Evolutionary conservation across 2,888 invertebrate species (phyloP).

Genomic region (Mesoligia furuncula): DNA sequence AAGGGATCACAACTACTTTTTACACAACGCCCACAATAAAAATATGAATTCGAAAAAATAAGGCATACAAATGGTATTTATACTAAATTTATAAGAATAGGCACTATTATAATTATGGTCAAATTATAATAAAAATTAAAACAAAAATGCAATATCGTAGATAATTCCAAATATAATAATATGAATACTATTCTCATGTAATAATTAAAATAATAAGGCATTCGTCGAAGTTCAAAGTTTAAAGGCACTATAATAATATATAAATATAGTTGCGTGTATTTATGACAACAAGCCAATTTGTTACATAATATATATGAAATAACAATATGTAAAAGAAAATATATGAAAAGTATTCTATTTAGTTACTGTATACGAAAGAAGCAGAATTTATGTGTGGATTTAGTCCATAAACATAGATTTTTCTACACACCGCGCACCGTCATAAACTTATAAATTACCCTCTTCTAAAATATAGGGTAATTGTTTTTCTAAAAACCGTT

Average conservation of each 20-base stretch:
- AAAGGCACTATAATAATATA: slow-evolving; percentile 63
- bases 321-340: slow-evolving; percentile 62
- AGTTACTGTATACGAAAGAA: slow-evolving; percentile 44
- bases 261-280: slow-evolving; percentile 53
- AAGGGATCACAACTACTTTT: slow-evolving; percentile 5
- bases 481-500: neutral
- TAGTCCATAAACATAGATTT: neutral
- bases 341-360: slow-evolving; percentile 54
- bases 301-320: slow-evolving; percentile 34
- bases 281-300: slow-evolving; percentile 60
- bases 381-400: slow-evolving; percentile 40
- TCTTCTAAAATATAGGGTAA: neutral
- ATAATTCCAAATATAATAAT: slow-evolving; percentile 58
- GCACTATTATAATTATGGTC: slow-evolving; percentile 70
- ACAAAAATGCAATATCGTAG: slow-evolving; percentile 69
- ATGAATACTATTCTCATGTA: slow-evolving; percentile 65
- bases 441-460: slow-evolving; percentile 6
- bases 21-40: slow-evolving; percentile 38
- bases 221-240: slow-evolving; percentile 60
- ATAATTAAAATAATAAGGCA: slow-evolving; percentile 70
- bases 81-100: slow-evolving; percentile 67
- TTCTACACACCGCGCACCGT: neutral
- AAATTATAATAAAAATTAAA: slow-evolving; percentile 65
- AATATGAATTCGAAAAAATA: slow-evolving; percentile 67
- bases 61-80: slow-evolving; percentile 72